Conservation (phyloP, 2,113 vertebrate genomes). For the Romanogobio albipinnatus region DNA sequence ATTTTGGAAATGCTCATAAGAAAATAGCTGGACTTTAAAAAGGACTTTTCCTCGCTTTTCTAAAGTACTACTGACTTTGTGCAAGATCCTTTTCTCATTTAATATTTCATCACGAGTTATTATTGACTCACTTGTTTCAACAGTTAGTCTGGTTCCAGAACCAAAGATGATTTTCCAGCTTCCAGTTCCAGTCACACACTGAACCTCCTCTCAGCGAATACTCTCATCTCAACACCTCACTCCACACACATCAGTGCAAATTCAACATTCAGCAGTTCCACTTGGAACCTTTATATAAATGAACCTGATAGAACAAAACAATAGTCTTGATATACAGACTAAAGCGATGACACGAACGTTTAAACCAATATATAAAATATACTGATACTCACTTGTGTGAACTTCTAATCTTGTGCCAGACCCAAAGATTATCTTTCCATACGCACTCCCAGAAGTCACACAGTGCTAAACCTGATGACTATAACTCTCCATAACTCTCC, state of each 20-base stretch:
- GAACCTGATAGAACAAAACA: not conserved
- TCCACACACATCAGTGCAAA: not conserved
- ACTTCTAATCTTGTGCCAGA: constrained; percentile 43
- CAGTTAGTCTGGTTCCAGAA: constrained; percentile 55
- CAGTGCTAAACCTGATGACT: not conserved
- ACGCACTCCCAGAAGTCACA: constrained; percentile 28
- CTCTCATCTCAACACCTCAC: not conserved
- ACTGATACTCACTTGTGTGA: constrained; percentile 22
- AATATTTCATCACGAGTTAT: not conserved
- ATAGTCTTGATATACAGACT: not conserved
- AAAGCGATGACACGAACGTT: not conserved
- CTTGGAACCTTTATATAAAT: not conserved
- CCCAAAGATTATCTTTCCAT: constrained; percentile 38
- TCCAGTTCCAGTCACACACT: constrained; percentile 56
- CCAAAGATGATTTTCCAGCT: constrained; percentile 55
- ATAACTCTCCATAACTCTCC: no score
- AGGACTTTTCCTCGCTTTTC: not conserved
- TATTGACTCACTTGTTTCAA: constrained; percentile 60
- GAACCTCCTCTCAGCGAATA: constrained; percentile 8
- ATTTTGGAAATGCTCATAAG: not conserved
- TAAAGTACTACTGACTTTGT: not conserved
- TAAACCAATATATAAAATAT: not conserved
- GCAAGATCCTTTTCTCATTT: not conserved
- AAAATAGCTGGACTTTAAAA: not conserved
- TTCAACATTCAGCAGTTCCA: not conserved